phyloP scores from a whole-genome alignment of 2,113 vertebrate species.

The Carassius auratus region DNA sequence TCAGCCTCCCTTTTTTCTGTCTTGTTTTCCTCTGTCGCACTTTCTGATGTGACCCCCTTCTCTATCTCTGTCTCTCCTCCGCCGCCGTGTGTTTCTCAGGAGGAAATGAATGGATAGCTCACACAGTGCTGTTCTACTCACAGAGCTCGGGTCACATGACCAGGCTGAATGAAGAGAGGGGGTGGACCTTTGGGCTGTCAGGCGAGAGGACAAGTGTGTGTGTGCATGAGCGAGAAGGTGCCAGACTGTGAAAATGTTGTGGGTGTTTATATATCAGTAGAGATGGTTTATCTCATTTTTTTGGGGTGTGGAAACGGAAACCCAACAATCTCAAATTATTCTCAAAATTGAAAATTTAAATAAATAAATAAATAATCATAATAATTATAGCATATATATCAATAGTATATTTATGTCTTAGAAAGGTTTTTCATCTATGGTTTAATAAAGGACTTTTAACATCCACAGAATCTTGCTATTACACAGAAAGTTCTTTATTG shows the following conservation, averaged over 20 bases:
- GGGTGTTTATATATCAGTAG: constrained; percentile 23
- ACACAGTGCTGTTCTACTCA: constrained; percentile 58
- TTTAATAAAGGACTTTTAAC: too few relatives aligned
- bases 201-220: constrained; percentile 48
- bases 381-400: too few relatives aligned
- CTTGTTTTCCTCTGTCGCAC: constrained; percentile 56
- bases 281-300: constrained; percentile 39
- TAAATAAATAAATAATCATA: too few relatives aligned
- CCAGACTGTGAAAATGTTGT: constrained; percentile 9
- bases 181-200: constrained; percentile 57
- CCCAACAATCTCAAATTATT: neutral
- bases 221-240: neutral
- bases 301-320: neutral
- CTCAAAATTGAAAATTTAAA: neutral
- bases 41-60: constrained; percentile 39
- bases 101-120: constrained; percentile 59
- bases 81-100: constrained; percentile 50
- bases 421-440: too few relatives aligned
- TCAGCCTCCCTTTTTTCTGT: constrained; percentile 28
- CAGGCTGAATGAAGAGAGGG: constrained; percentile 57
- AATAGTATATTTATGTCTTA: too few relatives aligned
- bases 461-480: too few relatives aligned
- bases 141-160: constrained; percentile 56
- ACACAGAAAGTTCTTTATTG: neutral
- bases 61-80: constrained; percentile 45